Conservation (phyloP, 2,797 vertebrate genomes). For the Pitangus sulphuratus region DNA sequence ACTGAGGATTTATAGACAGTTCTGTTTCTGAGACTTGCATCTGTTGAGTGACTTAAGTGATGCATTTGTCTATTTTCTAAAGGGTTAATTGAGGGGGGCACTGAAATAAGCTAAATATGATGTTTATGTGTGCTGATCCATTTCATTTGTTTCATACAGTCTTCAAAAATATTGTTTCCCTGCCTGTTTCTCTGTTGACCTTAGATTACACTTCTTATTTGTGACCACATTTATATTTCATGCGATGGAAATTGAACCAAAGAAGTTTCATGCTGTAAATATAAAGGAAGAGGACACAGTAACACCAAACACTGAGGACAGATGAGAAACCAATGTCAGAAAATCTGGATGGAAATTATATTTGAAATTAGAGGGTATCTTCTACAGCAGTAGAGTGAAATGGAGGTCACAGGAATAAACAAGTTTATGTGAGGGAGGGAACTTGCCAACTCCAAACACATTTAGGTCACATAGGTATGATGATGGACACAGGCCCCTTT, state of each 20-base stretch:
- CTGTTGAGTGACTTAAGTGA: background rate
- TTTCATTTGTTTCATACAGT: background rate
- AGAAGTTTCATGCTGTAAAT: background rate
- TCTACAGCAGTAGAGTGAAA: background rate
- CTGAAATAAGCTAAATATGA: background rate
- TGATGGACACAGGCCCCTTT: background rate
- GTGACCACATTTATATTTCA: constrained; percentile 42
- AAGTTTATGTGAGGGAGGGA: background rate
- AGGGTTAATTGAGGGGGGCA: background rate
- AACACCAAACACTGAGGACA: background rate
- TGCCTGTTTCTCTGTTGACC: background rate
- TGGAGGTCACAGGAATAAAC: background rate
- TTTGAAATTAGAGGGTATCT: background rate
- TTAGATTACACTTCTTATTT: constrained; percentile 8
- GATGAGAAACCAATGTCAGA: background rate
- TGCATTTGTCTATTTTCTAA: background rate
- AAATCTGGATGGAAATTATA: background rate
- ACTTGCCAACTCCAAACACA: rapidly evolving
- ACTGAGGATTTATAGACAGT: background rate
- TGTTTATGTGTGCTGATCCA: background rate
- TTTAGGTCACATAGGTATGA: background rate
- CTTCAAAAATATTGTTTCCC: background rate
- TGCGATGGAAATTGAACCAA: background rate
- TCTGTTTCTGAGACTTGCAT: background rate
- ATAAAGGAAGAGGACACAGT: background rate